A percentile compares a stretch with the other conserved stretches of the same genome.
phyloP scores from a whole-genome alignment of 2,113 vertebrate genomes.

The Atlantisia rogersi region DNA sequence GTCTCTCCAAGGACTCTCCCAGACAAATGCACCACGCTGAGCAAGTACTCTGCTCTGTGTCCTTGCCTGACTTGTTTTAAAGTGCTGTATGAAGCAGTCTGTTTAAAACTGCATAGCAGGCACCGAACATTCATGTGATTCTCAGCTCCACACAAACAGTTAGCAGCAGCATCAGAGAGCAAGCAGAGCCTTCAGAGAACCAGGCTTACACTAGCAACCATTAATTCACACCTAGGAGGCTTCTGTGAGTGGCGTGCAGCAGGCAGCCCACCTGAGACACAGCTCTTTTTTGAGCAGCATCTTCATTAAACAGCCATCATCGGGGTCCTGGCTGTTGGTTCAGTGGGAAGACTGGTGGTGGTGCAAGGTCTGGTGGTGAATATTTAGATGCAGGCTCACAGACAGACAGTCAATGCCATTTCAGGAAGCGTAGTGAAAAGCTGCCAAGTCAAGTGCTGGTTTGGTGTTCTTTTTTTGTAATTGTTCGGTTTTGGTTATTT shows the following conservation, averaged over 20 bases:
- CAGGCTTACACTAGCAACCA: neutral
- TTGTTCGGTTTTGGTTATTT: neutral
- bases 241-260: neutral
- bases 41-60: neutral
- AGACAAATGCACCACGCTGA: neutral
- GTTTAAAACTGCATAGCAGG: neutral
- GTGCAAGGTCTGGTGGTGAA: neutral
- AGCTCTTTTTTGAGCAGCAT: neutral
- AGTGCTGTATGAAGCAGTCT: neutral
- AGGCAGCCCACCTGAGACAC: neutral
- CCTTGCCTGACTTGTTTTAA: neutral
- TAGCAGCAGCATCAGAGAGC: constrained; percentile 16
- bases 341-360: neutral
- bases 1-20: neutral
- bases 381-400: neutral
- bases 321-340: neutral
- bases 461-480: neutral
- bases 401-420: neutral
- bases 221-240: constrained; percentile 7
- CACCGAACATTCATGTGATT: neutral
- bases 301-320: neutral
- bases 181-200: constrained; percentile 3
- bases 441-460: neutral
- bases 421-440: neutral
- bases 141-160: neutral